Percentiles rank a stretch among this genome's conserved stretches.
Conservation (phyloP, 1,140 invertebrate genomes). For the Rhagoletis zephyria region DNA sequence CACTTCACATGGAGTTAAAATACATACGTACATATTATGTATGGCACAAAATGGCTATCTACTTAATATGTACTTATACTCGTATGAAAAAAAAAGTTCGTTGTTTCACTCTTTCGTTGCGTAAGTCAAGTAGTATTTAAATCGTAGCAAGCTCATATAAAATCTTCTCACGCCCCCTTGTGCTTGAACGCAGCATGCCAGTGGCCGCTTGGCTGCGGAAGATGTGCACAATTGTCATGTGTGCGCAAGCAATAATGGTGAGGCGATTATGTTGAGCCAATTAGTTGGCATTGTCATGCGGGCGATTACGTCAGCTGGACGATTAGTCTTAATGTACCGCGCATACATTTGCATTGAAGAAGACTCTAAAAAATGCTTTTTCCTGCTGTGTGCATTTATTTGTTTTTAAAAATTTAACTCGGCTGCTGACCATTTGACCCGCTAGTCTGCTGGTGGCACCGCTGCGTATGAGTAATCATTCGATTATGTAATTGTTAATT, state of each 20-base stretch:
- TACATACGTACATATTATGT: not conserved
- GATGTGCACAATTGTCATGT: slow-evolving; percentile 20
- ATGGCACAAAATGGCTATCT: not conserved
- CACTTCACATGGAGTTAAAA: not conserved
- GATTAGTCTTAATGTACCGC: too few species aligned
- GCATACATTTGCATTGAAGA: too few species aligned
- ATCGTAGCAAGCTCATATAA: not conserved
- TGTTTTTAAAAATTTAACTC: too few species aligned
- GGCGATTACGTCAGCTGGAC: not conserved
- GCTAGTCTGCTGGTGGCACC: too few species aligned
- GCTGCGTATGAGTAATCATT: too few species aligned
- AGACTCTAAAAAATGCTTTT: too few species aligned
- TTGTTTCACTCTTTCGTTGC: not conserved
- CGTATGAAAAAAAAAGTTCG: not conserved
- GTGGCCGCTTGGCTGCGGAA: not conserved
- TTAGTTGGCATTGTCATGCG: slow-evolving; percentile 40
- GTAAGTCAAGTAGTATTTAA: not conserved
- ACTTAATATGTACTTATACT: not conserved
- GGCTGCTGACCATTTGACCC: too few species aligned
- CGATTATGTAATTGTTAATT: too few species aligned
- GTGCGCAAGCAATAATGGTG: not conserved
- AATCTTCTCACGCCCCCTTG: slow-evolving; percentile 7
- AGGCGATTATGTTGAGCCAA: not conserved
- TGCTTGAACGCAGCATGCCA: not conserved
- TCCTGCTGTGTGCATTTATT: too few species aligned